Percentiles rank a stretch among this genome's conserved stretches.
Evolutionary conservation across 1,140 invertebrate genomes (phyloP).

Genomic region (Drosophila serrata): DNA sequence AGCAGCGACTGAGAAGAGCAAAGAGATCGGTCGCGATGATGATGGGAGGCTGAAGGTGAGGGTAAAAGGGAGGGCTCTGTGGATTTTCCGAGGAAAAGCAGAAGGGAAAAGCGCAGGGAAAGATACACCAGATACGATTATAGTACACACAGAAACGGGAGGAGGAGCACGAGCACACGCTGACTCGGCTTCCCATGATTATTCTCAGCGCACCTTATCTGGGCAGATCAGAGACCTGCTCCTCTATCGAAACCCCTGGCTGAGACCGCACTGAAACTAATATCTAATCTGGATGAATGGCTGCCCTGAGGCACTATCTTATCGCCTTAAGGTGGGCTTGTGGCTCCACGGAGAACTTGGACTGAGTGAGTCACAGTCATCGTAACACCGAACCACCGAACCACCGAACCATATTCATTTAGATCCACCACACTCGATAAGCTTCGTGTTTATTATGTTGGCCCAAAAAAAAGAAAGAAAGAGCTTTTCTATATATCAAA

Average conservation of each 20-base stretch:
- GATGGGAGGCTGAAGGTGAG: too few relatives aligned
- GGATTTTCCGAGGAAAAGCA: conserved; percentile 12
- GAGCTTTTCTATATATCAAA: background rate
- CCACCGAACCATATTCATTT: background rate
- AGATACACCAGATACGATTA: conserved; percentile 18
- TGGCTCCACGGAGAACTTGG: conserved; percentile 65
- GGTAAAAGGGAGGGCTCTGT: background rate
- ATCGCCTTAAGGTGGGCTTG: conserved; percentile 80
- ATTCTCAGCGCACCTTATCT: conserved; percentile 11
- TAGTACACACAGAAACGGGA: background rate
- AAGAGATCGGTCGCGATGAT: background rate
- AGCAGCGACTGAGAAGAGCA: conserved; percentile 7
- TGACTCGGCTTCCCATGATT: too few relatives aligned
- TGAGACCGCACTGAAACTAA: conserved; percentile 49
- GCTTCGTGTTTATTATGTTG: background rate
- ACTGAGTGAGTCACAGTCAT: conserved; percentile 17
- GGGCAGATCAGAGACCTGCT: conserved; percentile 29
- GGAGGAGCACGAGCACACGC: conserved; percentile 9
- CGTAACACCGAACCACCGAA: background rate
- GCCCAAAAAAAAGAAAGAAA: background rate
- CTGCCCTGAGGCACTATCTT: conserved; percentile 53
- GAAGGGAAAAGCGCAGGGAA: conserved; percentile 20
- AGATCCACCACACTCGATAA: conserved; percentile 26
- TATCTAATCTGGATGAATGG: conserved; percentile 66
- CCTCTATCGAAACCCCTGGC: conserved; percentile 33